Evolutionary conservation across 2,888 invertebrate genomes (phyloP), one percentile per base, ranked within the genome.

Genomic region (Clivina fossor): DNA sequence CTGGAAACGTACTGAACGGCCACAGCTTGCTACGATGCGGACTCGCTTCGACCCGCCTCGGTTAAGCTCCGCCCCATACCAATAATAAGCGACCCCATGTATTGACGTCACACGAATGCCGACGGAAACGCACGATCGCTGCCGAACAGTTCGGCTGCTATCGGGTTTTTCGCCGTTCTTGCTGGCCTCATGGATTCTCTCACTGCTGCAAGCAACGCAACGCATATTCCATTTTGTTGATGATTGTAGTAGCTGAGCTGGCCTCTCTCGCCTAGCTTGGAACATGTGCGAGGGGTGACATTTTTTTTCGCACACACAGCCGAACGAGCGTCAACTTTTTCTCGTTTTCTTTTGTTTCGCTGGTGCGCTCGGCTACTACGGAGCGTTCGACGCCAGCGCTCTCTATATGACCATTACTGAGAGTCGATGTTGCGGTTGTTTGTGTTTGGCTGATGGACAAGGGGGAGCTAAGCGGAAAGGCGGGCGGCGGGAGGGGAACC

Each of bases 151-250:
- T 58, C 62, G 59, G 59, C 50, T 56, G 54, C 35, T n/a, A n/a
- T n/a, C n/a, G n/a, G n/a, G 50, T 33, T n/a, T n/a, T n/a, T n/a
- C n/a, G n/a, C n/a, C n/a, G n/a, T n/a, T n/a, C n/a, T n/a, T n/a
- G n/a, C n/a, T n/a, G n/a, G n/a, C n/a, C n/a, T n/a, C n/a, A n/a
- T n/a, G n/a, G n/a, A n/a, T n/a, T n/a, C n/a, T n/a, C n/a, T n/a
- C n/a, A n/a, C n/a, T n/a, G n/a, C n/a, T n/a, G n/a, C n/a, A n/a
- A n/a, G n/a, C n/a, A n/a, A 18, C 26, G 16, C 37, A 61, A 56
- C 62, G 62, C 61, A 66, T 68, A 68, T 69, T 69, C 70, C 70
- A 70, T 70, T 70, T 70, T 70, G 70, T 70, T n/a, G 69, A 64
- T 49, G 49, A 49, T 49, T 15, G 13, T 26, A 8, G 26, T 24